Evolutionary conservation across 2,797 vertebrate species (phyloP).

Genomic region (Vespertilio murinus): DNA sequence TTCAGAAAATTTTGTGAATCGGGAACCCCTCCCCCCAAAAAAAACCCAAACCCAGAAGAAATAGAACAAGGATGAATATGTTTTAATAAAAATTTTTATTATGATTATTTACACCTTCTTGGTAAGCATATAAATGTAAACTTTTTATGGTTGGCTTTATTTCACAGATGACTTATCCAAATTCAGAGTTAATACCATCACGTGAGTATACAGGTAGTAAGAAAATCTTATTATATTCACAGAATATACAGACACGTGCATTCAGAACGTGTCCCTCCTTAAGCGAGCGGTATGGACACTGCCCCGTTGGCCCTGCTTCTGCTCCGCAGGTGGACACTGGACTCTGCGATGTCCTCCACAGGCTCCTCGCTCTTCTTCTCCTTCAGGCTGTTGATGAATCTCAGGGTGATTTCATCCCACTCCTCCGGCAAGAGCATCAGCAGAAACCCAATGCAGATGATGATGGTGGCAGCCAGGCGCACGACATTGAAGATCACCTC

Average conservation of each 20-base stretch:
- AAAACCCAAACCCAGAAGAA: neutral
- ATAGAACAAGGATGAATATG: neutral
- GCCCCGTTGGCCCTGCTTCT: constrained; percentile 94
- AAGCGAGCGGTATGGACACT: constrained; percentile 95
- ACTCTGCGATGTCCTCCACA: constrained; percentile 91
- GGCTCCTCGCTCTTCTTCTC: constrained; percentile 97
- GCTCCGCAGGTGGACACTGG: constrained; percentile 91
- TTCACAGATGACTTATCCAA: constrained; percentile 81
- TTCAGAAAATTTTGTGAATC: constrained; percentile 8
- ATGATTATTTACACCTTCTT: constrained; percentile 84
- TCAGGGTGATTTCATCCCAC: constrained; percentile 96
- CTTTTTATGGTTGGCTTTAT: constrained; percentile 82
- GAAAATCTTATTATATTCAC: constrained; percentile 87
- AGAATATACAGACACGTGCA: constrained; percentile 88
- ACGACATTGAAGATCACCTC: constrained; percentile 98
- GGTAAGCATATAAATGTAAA: constrained; percentile 88
- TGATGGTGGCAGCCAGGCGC: constrained; percentile 95
- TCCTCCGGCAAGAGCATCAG: constrained; percentile 97
- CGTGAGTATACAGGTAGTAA: constrained; percentile 85
- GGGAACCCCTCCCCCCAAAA: fast-evolving
- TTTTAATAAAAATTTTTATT: constrained; percentile 84
- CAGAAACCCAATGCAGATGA: constrained; percentile 97
- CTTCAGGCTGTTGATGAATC: constrained; percentile 94
- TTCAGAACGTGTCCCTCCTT: constrained; percentile 75
- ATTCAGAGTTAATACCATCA: constrained; percentile 80